Conservation (phyloP, 2,797 vertebrate genomes). For the Acropternis orthonyx region DNA sequence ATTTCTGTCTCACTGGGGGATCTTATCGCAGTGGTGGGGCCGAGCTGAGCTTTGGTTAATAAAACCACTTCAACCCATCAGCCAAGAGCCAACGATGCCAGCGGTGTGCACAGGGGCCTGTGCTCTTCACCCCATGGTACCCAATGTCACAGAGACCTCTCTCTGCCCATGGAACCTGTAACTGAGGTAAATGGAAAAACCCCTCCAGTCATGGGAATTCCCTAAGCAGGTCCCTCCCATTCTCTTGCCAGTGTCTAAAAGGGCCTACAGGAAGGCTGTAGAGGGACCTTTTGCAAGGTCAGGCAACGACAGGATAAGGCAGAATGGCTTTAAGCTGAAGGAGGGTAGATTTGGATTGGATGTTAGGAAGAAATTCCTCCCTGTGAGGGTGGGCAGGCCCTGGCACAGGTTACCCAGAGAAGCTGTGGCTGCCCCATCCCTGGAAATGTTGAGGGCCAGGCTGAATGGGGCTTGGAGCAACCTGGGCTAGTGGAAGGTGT, state of each 20-base stretch:
- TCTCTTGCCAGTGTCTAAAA: not conserved
- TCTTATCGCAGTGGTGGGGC: slow-evolving; percentile 50
- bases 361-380: not conserved
- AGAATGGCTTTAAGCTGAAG: not conserved
- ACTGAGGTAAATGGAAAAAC: not conserved
- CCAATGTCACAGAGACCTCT: not conserved
- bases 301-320: not conserved
- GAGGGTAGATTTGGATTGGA: not conserved
- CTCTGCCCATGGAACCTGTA: not conserved
- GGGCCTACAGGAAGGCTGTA: not conserved
- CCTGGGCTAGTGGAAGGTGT: not conserved
- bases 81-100: not conserved
- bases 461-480: rapidly evolving
- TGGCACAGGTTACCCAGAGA: not conserved
- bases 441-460: not conserved
- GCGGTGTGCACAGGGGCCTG: not conserved
- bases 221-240: not conserved
- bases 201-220: not conserved
- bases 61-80: not conserved
- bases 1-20: slow-evolving; percentile 58
- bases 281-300: not conserved
- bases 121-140: rapidly evolving
- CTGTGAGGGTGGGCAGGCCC: not conserved
- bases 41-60: not conserved
- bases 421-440: not conserved